These are phyloP conservation scores for Tetragonula clypearis DNA, from an alignment of 1,140 invertebrate genomes.

Conservation along the genomic window DNA sequence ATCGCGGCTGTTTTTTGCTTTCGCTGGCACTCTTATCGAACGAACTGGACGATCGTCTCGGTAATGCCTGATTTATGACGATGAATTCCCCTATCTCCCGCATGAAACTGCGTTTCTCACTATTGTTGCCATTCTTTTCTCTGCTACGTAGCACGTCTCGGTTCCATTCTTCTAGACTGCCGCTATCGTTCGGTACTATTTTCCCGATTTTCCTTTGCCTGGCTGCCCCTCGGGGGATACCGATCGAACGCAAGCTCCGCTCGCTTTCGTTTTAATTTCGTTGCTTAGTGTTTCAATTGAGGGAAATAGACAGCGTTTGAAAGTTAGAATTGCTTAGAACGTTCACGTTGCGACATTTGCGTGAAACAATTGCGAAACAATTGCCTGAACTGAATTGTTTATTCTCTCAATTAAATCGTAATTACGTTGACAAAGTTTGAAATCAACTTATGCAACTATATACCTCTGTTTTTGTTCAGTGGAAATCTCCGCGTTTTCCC, in stretches of 20 bases:
- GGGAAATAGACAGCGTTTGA: not conserved
- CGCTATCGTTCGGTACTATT: not conserved
- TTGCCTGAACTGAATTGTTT: too few species aligned
- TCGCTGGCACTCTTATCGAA: not conserved
- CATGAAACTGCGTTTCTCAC: not conserved
- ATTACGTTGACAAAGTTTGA: not conserved
- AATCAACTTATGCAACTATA: not conserved
- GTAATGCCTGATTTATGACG: conserved; percentile 54
- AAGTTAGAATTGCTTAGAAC: not conserved
- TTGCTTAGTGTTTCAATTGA: not conserved
- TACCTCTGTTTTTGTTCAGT: too few species aligned
- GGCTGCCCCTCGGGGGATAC: not conserved
- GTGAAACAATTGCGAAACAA: not conserved
- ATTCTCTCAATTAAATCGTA: not conserved
- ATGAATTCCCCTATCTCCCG: not conserved
- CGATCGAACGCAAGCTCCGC: not conserved
- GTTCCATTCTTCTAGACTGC: not conserved
- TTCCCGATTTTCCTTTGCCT: not conserved
- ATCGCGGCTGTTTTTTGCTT: conserved; percentile 4
- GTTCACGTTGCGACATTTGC: not conserved
- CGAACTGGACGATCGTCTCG: conserved; percentile 26
- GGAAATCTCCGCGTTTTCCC: too few species aligned
- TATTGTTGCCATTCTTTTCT: not conserved
- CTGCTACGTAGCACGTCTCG: not conserved
- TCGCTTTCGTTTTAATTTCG: not conserved